Evolutionary conservation across 1,140 invertebrate genomes (phyloP), one percentile per base, ranked within the genome.

Genomic region (Zaprionus taronus): DNA sequence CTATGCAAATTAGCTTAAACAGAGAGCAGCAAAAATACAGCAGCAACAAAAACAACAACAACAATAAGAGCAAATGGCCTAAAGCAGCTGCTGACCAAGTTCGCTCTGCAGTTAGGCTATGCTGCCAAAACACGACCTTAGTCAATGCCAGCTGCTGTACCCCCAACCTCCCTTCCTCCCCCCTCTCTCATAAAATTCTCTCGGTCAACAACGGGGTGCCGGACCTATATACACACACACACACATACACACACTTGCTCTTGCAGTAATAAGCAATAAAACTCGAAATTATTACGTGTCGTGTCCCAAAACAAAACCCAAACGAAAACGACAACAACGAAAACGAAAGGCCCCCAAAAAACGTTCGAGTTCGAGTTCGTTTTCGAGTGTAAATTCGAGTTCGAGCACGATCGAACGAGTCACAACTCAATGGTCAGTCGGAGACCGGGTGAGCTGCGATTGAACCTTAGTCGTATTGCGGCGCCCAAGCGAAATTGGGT

Each of bases 261-360:
- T 83, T 79, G 79, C 83, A 72, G 58, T 81, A 80, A 80, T 79
- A 84, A 90, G 74, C 84, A 77, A 89, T 89, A 79, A 47, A 84
- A 53, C 68, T 53, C 71, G 78, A 66, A 81, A 90, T 81, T 90
- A 89, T 89, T 89, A 90, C 85, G 85, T 89, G 77, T 72, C 51
- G 51, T 51, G 51, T 41, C 47, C 51, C 44, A 66, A 77, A 72
- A 65, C 36, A 51, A 56, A 20, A 49, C 14, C 12, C 15, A 22
- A 60, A 38, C n/a, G 28, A 61, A 61, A 61, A 61, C 34, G n/a
- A 61, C 12, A 62, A 36, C 28, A 60, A 60, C 17, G 61, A 83
- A 83, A 89, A 80, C 81, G 83, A 87, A 87, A 89, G 84, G 81
- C 77, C 77, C 73, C 20, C 72, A 72, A 57, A 57, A 58, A 24